These are phyloP conservation scores for Corella eumyota DNA, from an alignment of 23 tunicate species.

Conservation along the genomic window DNA sequence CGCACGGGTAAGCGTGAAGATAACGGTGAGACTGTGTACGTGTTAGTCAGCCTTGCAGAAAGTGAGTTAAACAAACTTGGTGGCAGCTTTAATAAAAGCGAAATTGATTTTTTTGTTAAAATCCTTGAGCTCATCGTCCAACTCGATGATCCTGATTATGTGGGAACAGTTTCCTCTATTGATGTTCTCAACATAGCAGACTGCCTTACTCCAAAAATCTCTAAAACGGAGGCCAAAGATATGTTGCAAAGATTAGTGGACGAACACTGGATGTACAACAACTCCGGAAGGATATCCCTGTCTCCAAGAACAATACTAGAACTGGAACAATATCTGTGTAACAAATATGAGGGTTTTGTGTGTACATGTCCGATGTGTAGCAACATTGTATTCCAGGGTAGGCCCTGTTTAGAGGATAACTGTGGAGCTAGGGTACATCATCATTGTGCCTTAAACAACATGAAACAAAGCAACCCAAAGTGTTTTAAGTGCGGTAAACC, in stretches of 20 bases:
- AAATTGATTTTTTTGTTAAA: conserved; percentile 44
- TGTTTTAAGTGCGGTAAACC: conserved; percentile 15
- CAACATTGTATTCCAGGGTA: conserved; percentile 43
- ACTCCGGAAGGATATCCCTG: conserved; percentile 43
- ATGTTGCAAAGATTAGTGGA: conserved; percentile 24
- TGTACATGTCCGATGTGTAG: conserved; percentile 34
- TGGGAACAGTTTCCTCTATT: conserved; percentile 51
- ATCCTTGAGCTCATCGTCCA: conserved; percentile 41
- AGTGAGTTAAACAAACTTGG: conserved; percentile 62
- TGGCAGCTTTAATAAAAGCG: conserved; percentile 31
- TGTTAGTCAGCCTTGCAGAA: conserved; percentile 36
- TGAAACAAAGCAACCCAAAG: conserved; percentile 9
- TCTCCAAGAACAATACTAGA: conserved; percentile 57
- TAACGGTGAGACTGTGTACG: conserved; percentile 48
- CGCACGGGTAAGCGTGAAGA: conserved; percentile 57
- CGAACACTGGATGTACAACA: conserved; percentile 51
- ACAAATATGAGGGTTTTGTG: conserved; percentile 16
- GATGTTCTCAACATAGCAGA: conserved; percentile 64
- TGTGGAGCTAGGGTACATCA: conserved; percentile 41
- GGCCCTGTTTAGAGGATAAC: conserved; percentile 14
- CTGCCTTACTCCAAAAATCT: conserved; percentile 36
- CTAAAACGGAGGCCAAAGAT: conserved; percentile 41
- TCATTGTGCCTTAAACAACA: conserved; percentile 44
- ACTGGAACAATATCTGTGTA: conserved; percentile 37
- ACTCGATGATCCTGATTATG: conserved; percentile 8